phyloP scores from a whole-genome alignment of 2,888 invertebrate species.

The Drosophila eohydei region DNA sequence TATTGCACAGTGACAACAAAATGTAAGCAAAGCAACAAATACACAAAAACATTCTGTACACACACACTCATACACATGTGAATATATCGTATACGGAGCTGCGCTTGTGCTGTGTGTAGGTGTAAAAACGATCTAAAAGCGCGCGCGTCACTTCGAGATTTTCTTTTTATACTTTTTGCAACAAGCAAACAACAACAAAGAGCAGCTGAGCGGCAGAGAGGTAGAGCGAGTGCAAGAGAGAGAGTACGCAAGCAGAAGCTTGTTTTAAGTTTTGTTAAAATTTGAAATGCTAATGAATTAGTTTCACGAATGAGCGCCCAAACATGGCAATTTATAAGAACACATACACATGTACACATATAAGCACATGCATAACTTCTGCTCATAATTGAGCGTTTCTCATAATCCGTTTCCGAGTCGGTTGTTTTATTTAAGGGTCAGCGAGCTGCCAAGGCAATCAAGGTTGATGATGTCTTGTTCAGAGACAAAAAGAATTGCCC shows the following conservation, averaged over 20 bases:
- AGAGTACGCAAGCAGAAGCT: conserved; percentile 26
- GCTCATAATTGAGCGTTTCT: conserved; percentile 57
- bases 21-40: conserved; percentile 15
- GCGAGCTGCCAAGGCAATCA: conserved; percentile 64
- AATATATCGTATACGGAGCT: conserved; percentile 51
- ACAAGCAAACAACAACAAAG: conserved; percentile 36
- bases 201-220: conserved; percentile 13
- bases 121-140: conserved; percentile 58
- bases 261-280: conserved; percentile 55
- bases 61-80: conserved; percentile 16
- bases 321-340: conserved; percentile 19
- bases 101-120: conserved; percentile 55
- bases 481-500: conserved; percentile 51
- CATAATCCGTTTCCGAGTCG: conserved; percentile 1
- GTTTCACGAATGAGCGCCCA: conserved; percentile 38
- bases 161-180: conserved; percentile 31
- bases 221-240: conserved; percentile 20
- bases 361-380: neutral
- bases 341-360: neutral
- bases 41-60: conserved; percentile 7
- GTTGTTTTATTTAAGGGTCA: conserved; percentile 42
- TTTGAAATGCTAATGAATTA: conserved; percentile 66
- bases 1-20: conserved; percentile 42
- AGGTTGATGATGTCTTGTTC: conserved; percentile 58
- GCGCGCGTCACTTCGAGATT: conserved; percentile 46